Conservation (phyloP, 1,140 invertebrate genomes). For the Drosophila rhopaloa region DNA sequence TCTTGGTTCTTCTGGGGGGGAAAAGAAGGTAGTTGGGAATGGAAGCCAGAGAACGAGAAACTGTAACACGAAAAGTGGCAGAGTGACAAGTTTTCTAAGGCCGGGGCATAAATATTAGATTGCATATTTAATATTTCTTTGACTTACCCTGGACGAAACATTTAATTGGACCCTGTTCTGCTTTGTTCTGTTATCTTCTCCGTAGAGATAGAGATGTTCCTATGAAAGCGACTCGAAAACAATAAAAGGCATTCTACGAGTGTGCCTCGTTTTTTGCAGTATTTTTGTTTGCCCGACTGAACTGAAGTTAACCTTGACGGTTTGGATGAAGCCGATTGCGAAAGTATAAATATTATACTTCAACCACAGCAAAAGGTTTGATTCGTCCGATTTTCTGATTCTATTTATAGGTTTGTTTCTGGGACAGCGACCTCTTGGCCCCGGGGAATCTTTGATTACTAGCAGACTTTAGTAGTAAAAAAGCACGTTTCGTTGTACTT, state of each 20-base stretch:
- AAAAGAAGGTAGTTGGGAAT: neutral
- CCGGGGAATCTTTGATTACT: conserved; percentile 21
- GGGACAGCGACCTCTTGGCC: conserved; percentile 25
- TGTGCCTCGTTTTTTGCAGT: conserved; percentile 12
- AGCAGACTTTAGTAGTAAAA: conserved; percentile 28
- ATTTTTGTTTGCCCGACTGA: conserved; percentile 42
- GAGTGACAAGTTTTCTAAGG: conserved; percentile 65
- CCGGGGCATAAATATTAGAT: conserved; percentile 40
- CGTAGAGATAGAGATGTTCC: conserved; percentile 2
- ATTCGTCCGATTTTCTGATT: conserved; percentile 16
- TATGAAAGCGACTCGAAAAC: conserved; percentile 5
- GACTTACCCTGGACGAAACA: conserved; percentile 15
- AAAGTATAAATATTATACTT: conserved; percentile 42
- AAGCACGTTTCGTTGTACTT: conserved; percentile 54
- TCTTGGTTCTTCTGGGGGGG: conserved; percentile 20
- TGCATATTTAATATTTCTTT: conserved; percentile 38
- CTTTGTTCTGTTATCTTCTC: neutral
- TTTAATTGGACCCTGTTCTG: conserved; percentile 24
- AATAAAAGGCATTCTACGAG: conserved; percentile 24
- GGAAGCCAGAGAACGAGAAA: conserved; percentile 37
- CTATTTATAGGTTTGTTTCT: conserved; percentile 22
- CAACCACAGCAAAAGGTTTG: neutral
- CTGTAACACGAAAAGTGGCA: conserved; percentile 62
- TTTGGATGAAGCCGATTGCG: conserved; percentile 45
- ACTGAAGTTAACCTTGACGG: conserved; percentile 67